Evolutionary conservation across 2,113 vertebrate species (phyloP).

Genomic region (Isichthys henryi): DNA sequence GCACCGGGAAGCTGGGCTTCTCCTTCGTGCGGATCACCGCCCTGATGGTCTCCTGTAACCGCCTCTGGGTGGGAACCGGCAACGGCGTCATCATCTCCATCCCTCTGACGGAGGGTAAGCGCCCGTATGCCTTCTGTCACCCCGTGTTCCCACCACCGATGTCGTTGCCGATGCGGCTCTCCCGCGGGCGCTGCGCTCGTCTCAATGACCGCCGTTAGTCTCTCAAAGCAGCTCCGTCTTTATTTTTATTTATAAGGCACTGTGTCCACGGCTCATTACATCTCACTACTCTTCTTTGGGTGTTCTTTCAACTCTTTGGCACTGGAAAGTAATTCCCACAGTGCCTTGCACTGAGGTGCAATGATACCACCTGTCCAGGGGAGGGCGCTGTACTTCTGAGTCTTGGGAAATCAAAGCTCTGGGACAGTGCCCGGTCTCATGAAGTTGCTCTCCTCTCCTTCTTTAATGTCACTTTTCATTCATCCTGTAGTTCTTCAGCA

Average conservation of each 20-base stretch:
- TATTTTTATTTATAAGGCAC: neutral
- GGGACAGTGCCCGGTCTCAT: slow-evolving; percentile 41
- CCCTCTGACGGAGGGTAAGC: slow-evolving; percentile 81
- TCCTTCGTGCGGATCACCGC: slow-evolving; percentile 88
- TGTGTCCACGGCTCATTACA: neutral
- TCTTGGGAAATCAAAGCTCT: neutral
- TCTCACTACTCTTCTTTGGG: neutral
- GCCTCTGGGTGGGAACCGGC: slow-evolving; percentile 84
- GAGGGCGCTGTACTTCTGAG: neutral
- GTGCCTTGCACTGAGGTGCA: neutral
- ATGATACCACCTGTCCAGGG: neutral
- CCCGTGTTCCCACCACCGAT: neutral
- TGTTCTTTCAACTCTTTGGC: neutral
- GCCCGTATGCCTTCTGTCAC: neutral
- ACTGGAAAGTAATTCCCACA: neutral
- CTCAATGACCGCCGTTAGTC: neutral
- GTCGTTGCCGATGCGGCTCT: neutral
- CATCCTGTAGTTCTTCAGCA: slow-evolving; percentile 80
- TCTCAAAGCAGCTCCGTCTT: neutral
- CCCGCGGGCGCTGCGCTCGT: neutral
- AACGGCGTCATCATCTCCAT: slow-evolving; percentile 91
- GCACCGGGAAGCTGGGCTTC: slow-evolving; percentile 85
- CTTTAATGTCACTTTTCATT: slow-evolving; percentile 74
- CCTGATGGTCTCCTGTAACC: slow-evolving; percentile 82
- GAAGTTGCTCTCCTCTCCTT: slow-evolving; percentile 57